Conservation (phyloP, 2,888 invertebrate species). For the Drosophila infuscata region DNA sequence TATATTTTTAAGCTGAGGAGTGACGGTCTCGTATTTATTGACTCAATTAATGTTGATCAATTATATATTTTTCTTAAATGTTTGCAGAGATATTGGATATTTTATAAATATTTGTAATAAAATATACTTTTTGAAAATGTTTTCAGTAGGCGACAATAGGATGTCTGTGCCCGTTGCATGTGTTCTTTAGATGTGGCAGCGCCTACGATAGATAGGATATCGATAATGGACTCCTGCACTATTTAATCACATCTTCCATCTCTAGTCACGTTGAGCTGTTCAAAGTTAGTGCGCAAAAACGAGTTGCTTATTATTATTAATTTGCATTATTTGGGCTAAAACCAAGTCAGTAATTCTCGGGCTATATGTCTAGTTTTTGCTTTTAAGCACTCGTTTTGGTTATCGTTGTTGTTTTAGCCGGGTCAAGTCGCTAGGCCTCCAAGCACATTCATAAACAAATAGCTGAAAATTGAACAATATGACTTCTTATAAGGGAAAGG, state of each 20-base stretch:
- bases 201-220: no score
- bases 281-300: conserved; percentile 61
- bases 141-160: no score
- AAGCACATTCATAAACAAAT: background rate
- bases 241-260: no score
- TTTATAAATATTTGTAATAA: no score
- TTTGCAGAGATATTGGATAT: background rate
- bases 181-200: no score
- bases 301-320: conserved; percentile 13
- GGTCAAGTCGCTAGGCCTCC: background rate
- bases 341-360: conserved; percentile 12
- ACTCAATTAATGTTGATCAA: no score
- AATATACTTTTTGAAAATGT: no score
- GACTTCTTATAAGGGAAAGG: conserved; percentile 7
- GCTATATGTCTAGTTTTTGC: background rate
- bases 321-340: conserved; percentile 17
- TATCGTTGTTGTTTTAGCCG: conserved; percentile 1
- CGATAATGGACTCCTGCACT: no score
- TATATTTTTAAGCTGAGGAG: background rate
- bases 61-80: background rate
- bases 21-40: background rate
- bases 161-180: no score
- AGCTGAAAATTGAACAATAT: background rate
- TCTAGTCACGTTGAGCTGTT: conserved; percentile 45
- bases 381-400: conserved; percentile 2